Evolutionary conservation across 2,888 invertebrate species (phyloP), one percentile per base, ranked within the genome.

Genomic region (Lottia gigantea): DNA sequence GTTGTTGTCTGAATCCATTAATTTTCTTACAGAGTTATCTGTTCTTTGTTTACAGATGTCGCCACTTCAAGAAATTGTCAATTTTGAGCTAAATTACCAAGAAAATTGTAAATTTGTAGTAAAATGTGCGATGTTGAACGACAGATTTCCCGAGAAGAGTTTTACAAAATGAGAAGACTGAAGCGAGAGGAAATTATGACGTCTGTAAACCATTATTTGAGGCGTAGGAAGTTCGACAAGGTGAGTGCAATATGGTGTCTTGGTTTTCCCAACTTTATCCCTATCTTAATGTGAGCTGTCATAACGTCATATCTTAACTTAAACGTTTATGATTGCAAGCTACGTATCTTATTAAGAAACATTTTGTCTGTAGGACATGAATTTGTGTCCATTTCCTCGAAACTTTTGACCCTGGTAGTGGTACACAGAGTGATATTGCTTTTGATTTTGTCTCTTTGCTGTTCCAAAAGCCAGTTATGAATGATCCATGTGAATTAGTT

Each of bases 101-200:
- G 55, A n/a, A 55, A 55, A 23, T 55, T 23, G 55, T 55, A 3
- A 55, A 19, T 40, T 11, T 40, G 40, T 40, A 40, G 40, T 40
- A 67, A 63, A 46, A 68, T 68, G 68, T 64, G 68, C 46, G 68
- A 68, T 68, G 64, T 68, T 63, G 46, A 63, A n/a, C 63, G 63
- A n/a, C 19, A 63, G 23, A 23, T n/a, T 49, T 31, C 45, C 40
- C 25, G 31, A 55, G 19, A 63, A 45, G 15, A 66, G 26, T 67
- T 64, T 65, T 72, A 69, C 46, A 81, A 46, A 67, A 85, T 85
- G 85, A 85, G 83, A 74, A 77, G 83, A 62, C 77, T 79, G 45
- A 80, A 79, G 72, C 77, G 79, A 74, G 85, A 85, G 71, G 83
- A 84, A 67, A 80, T 85, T 61, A 78, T 79, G 40, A 73, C 77